These are phyloP conservation scores for Eulithis testata DNA, from an alignment of 2,888 invertebrate species.

Conservation along the genomic window DNA sequence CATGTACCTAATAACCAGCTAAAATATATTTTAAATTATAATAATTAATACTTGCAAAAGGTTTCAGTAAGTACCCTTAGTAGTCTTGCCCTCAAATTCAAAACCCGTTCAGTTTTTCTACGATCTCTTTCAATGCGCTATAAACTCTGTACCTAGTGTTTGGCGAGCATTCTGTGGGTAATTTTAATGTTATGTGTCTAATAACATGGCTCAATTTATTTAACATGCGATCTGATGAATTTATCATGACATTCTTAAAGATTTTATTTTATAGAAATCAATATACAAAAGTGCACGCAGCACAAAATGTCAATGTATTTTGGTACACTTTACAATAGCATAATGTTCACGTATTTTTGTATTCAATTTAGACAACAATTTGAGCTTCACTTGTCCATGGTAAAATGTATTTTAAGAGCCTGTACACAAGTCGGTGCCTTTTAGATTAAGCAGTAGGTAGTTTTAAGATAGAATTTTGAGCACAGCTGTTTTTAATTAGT, in stretches of 20 bases:
- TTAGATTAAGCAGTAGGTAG: constrained; percentile 12
- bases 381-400: constrained; percentile 20
- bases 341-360: constrained; percentile 23
- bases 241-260: constrained; percentile 40
- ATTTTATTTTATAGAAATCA: constrained; percentile 22
- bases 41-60: not conserved
- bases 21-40: not conserved
- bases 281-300: constrained; percentile 21
- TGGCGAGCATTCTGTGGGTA: constrained; percentile 16
- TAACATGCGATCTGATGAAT: constrained; percentile 36
- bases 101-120: too few species aligned
- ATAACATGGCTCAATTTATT: constrained; percentile 37
- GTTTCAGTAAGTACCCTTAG: too few species aligned
- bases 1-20: not conserved
- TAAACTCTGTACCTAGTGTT: not conserved
- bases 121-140: not conserved
- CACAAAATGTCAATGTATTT: constrained; percentile 30
- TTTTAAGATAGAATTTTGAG: not conserved
- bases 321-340: constrained; percentile 18
- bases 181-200: constrained; percentile 11
- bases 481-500: not conserved
- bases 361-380: constrained; percentile 12
- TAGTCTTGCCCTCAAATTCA: too few species aligned
- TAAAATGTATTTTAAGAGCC: constrained; percentile 26
- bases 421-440: constrained; percentile 33